Conservation (phyloP, 2,113 vertebrate species). For the Uria aalge region DNA sequence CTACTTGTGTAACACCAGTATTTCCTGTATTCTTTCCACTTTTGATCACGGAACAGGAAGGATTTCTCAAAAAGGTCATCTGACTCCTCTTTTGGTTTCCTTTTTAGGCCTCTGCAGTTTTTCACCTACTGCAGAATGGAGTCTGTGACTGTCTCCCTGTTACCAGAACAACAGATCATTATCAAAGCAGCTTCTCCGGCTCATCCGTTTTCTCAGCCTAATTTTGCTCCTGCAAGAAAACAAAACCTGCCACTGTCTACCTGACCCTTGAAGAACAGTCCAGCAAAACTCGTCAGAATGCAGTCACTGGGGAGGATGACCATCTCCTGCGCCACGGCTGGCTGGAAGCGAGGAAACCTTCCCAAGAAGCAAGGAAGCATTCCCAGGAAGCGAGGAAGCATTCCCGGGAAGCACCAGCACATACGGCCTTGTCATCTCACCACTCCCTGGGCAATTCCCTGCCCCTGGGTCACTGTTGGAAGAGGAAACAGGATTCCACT, state of each 20-base stretch:
- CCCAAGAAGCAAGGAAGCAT: too few relatives aligned
- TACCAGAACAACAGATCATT: not conserved
- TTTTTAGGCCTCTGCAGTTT: not conserved
- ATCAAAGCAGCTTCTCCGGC: not conserved
- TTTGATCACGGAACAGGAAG: not conserved
- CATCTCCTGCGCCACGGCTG: accelerated
- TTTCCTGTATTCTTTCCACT: not conserved
- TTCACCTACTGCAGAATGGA: not conserved
- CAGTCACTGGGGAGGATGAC: not conserved
- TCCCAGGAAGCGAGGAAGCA: not conserved
- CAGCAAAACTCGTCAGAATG: not conserved
- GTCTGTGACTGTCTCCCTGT: not conserved
- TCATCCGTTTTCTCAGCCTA: not conserved
- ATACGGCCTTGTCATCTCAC: not conserved
- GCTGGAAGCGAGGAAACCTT: not conserved
- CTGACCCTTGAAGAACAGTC: not conserved
- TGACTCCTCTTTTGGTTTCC: not conserved
- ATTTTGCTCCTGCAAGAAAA: not conserved
- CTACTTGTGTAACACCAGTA: not conserved
- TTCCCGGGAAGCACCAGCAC: not conserved
- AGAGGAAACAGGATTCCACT: not conserved
- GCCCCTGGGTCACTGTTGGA: not conserved
- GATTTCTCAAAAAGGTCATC: not conserved
- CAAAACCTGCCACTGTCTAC: not conserved
- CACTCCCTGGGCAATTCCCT: not conserved